Percentiles rank a stretch among this genome's conserved stretches.
These are phyloP conservation scores for Synanthedon tipuliformis DNA, from an alignment of 2,888 invertebrate species.

Conservation along the genomic window DNA sequence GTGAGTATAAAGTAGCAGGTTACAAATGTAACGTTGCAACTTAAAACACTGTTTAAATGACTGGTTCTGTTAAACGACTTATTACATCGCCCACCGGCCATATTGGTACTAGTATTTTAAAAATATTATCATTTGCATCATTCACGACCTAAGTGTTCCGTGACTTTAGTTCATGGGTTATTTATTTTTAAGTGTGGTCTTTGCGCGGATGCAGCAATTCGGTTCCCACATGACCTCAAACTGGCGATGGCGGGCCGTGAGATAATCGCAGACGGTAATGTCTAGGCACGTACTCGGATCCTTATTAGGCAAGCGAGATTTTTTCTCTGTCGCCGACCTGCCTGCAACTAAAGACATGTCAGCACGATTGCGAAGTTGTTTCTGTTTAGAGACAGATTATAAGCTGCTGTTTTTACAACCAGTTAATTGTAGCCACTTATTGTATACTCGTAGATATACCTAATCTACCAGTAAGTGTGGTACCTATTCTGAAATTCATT, in stretches of 20 bases:
- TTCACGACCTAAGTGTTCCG: conserved; percentile 38
- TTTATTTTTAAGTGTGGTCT: conserved; percentile 36
- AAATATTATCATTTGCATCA: conserved; percentile 40
- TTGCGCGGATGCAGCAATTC: conserved; percentile 44
- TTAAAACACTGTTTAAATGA: conserved; percentile 24
- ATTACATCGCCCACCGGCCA: conserved; percentile 13
- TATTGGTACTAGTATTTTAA: conserved; percentile 5
- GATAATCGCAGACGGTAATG: conserved; percentile 62
- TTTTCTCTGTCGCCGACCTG: conserved; percentile 33
- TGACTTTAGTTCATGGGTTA: conserved; percentile 32
- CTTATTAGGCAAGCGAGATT: conserved; percentile 54
- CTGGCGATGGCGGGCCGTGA: conserved; percentile 39
- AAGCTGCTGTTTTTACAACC: no score
- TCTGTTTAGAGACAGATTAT: no score
- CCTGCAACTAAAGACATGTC: conserved; percentile 15
- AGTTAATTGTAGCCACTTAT: no score
- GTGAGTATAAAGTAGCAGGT: conserved; percentile 8
- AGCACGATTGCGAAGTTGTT: background rate
- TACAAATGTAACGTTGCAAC: conserved; percentile 21
- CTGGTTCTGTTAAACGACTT: conserved; percentile 22
- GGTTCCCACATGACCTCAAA: conserved; percentile 58
- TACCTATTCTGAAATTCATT: no score
- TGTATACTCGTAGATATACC: no score
- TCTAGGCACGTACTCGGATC: conserved; percentile 52
- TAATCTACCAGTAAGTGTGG: no score